These are phyloP conservation scores for Oryzias sinensis DNA, from an alignment of 2,797 vertebrate species.

Conservation along the genomic window DNA sequence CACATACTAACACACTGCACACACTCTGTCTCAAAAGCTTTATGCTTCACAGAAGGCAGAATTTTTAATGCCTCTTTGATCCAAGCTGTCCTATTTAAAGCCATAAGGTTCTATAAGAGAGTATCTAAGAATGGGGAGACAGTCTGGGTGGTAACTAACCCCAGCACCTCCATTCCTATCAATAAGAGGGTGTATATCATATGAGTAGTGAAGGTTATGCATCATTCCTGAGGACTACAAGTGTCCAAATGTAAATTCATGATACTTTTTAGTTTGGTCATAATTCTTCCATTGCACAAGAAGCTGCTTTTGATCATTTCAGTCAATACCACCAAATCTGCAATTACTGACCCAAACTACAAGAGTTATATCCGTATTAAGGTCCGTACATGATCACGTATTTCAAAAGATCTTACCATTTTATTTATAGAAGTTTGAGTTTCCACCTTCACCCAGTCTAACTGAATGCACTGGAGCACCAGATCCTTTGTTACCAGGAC, in stretches of 20 bases:
- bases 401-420: not conserved
- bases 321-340: slow-evolving; percentile 89
- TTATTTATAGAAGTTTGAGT: not conserved
- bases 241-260: too few species aligned
- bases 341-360: slow-evolving; percentile 77
- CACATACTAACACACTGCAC: too few species aligned
- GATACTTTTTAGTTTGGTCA: too few species aligned
- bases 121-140: slow-evolving; percentile 95
- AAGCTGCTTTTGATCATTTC: slow-evolving; percentile 84
- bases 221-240: too few species aligned
- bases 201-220: not conserved
- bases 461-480: slow-evolving; percentile 26
- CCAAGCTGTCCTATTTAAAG: slow-evolving; percentile 67
- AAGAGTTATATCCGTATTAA: not conserved
- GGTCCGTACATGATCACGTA: not conserved
- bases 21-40: slow-evolving; percentile 1
- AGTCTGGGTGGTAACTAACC: slow-evolving; percentile 88
- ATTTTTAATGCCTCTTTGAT: slow-evolving; percentile 77
- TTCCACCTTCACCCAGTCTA: slow-evolving; percentile 73
- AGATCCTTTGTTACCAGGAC: too few species aligned
- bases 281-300: slow-evolving; percentile 67
- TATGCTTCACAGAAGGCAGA: slow-evolving; percentile 72
- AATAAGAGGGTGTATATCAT: slow-evolving; percentile 85
- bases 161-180: slow-evolving; percentile 86
- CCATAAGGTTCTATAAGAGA: slow-evolving; percentile 86